Base-by-base conservation (phyloP, 2,797 vertebrate species). In the Lacerta bilineata region DNA sequence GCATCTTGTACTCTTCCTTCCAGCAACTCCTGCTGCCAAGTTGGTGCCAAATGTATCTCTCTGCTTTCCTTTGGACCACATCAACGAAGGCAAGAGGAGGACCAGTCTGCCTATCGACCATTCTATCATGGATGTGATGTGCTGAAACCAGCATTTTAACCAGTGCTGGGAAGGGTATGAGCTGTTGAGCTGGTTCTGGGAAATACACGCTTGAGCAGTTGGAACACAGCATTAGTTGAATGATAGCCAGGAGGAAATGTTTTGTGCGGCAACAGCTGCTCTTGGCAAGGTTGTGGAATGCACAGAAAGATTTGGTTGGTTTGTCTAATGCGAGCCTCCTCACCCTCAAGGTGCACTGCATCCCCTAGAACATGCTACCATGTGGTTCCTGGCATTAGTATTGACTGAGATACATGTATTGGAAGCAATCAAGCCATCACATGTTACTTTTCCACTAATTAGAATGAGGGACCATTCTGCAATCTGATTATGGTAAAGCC, bases 401-500 rank as follows among this genome's bases (percentile, higher is more conserved):
- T 0, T 90, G 85, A 92, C 85, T 91, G 74, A 85, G 55, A 93
- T n/a, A n/a, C 36, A 72, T 85, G 61, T 75, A 18, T 85, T 87
- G 55, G 6, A 74, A 78, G 43, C 76, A 8, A 87, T 88, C 80
- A 92, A 69, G 89, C 76, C 29, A 55, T 8, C 88, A 50, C 81
- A 84, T 80, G 0, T 61, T 43, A 74, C 88, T 93, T 80, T 93
- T 83, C 90, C 88, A 64, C 80, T 68, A 9, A 43, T 85, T 95
- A 83, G 59, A 92, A 93, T 89, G 80, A 9, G 1, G 76, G 93
- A 91, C 78, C n/a, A 84, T 29, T 2, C 75, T 0, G 7, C 88
- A 89, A 93, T 87, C 72, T 46, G 75, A 87, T 71, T 93, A 87
- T 93, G 83, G 85, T 89, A 41, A 0, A 10, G 89, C 10, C 78